A percentile compares a stretch with the other conserved stretches of the same genome.
Evolutionary conservation across 2,888 invertebrate species (phyloP).

Genomic region (Nephrotoma flavescens): DNA sequence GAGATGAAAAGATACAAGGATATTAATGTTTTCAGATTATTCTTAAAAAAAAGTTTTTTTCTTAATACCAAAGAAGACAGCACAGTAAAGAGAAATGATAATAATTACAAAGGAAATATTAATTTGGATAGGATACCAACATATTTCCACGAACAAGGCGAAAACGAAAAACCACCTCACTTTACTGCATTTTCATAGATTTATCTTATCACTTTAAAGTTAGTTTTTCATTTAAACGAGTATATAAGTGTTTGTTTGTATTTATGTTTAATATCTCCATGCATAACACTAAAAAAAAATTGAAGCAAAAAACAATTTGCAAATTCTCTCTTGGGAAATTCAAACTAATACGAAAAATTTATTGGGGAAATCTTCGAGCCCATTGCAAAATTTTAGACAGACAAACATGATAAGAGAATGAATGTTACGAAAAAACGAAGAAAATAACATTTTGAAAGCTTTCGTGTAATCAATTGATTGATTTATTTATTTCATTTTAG

Average conservation of each 20-base stretch:
- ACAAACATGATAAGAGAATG: neutral
- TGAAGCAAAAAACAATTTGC: neutral
- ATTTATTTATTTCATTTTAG: neutral
- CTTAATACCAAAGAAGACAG: neutral
- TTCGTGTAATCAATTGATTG: neutral
- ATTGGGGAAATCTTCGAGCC: neutral
- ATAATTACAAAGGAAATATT: neutral
- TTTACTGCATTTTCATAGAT: neutral
- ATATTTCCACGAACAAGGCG: neutral
- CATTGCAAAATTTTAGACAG: neutral
- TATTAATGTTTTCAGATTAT: neutral
- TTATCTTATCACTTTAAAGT: neutral
- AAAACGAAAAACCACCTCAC: neutral
- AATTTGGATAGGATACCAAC: neutral
- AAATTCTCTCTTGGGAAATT: neutral
- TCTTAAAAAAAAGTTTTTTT: neutral
- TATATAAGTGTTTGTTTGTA: neutral
- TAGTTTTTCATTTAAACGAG: neutral
- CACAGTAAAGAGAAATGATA: neutral
- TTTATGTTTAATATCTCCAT: neutral
- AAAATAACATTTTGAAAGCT: neutral
- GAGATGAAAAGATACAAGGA: neutral
- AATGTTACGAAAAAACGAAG: neutral
- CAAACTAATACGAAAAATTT: neutral
- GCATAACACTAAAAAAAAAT: neutral